Conservation (phyloP, 1,140 invertebrate genomes). For the Drosophila serrata region DNA sequence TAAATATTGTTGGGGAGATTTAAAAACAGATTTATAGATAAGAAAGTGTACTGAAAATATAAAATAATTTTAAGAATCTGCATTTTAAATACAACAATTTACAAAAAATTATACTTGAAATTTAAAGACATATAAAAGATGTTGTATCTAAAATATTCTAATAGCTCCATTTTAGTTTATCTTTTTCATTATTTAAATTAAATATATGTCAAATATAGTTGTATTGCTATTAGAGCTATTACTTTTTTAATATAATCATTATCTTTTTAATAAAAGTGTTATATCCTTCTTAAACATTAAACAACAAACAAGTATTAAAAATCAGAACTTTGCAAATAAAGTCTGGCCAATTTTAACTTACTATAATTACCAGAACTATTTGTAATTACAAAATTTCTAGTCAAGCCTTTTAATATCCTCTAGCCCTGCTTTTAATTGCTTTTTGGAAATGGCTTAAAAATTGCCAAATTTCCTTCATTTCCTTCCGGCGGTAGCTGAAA, state of each 20-base stretch:
- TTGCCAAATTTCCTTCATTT: constrained; percentile 16
- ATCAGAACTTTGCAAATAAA: no score
- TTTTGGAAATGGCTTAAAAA: constrained; percentile 15
- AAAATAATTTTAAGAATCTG: neutral
- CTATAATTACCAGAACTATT: neutral
- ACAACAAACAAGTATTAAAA: neutral
- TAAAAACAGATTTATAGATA: neutral
- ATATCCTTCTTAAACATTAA: neutral
- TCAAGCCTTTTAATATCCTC: constrained; percentile 1
- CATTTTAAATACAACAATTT: neutral
- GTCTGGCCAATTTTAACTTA: neutral
- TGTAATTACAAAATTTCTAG: neutral
- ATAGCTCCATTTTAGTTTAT: neutral
- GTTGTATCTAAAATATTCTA: neutral
- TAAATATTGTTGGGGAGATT: no score
- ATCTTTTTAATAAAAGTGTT: no score
- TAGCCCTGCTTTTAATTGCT: constrained; percentile 17
- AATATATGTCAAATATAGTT: no score
- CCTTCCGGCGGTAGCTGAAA: neutral
- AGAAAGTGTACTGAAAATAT: neutral
- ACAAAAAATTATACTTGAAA: neutral
- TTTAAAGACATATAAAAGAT: neutral
- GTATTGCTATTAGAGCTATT: no score
- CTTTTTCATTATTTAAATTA: neutral
- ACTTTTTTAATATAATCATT: no score